phyloP scores from a whole-genome alignment of 2,797 vertebrate species.

The Nasua narica region DNA sequence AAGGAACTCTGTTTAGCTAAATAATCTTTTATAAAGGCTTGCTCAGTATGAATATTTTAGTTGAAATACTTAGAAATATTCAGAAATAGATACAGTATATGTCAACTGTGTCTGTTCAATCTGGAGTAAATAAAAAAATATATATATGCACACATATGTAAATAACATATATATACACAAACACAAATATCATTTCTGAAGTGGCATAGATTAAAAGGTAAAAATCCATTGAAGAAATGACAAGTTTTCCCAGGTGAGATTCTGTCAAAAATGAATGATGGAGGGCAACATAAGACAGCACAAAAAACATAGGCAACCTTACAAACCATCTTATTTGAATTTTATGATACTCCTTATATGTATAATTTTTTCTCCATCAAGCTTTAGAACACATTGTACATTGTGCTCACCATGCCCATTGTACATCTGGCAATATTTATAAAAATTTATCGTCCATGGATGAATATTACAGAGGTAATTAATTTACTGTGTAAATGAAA shows the following conservation, averaged over 20 bases:
- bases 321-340: neutral
- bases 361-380: neutral
- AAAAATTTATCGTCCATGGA: neutral
- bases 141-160: neutral
- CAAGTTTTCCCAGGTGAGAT: neutral
- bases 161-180: neutral
- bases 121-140: neutral
- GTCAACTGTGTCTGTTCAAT: neutral
- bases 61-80: neutral
- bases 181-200: neutral
- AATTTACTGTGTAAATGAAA: neutral
- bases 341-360: neutral
- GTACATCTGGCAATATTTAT: neutral
- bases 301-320: neutral
- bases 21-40: neutral
- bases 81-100: neutral
- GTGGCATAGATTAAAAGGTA: neutral
- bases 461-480: neutral
- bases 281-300: neutral
- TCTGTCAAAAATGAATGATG: neutral
- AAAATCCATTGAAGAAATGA: neutral
- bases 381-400: neutral
- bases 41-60: neutral
- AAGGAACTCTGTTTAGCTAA: neutral
- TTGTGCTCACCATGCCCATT: neutral